These are phyloP conservation scores for Prunella fulvescens DNA, from an alignment of 2,113 vertebrate species.

Conservation along the genomic window DNA sequence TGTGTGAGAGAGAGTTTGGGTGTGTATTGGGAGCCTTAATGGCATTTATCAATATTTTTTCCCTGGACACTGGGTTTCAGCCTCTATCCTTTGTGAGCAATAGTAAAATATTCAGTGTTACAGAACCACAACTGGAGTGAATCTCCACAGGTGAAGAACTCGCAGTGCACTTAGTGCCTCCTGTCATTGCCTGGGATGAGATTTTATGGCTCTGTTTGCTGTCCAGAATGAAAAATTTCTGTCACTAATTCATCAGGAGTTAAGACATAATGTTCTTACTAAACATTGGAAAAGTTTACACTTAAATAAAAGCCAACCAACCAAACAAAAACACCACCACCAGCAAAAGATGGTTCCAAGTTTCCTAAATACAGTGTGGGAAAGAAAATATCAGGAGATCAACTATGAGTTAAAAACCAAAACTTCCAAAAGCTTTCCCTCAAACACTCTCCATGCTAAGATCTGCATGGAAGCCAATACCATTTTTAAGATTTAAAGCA, in stretches of 20 bases:
- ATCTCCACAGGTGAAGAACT: neutral
- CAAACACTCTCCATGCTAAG: neutral
- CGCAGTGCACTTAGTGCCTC: neutral
- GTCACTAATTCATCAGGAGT: neutral
- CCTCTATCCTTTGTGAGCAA: neutral
- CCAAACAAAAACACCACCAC: rapidly evolving
- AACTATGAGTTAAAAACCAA: neutral
- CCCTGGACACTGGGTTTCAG: neutral
- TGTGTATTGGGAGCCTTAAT: neutral
- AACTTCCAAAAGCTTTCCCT: neutral
- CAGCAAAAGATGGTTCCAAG: neutral
- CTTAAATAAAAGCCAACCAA: neutral
- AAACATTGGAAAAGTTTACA: neutral
- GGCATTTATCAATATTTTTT: neutral
- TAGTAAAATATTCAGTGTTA: rapidly evolving
- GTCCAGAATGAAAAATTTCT: neutral
- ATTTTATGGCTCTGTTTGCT: neutral
- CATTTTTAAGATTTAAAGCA: neutral
- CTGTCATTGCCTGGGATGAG: neutral
- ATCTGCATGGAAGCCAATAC: neutral
- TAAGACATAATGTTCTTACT: neutral
- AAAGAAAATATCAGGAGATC: neutral
- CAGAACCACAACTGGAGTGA: neutral
- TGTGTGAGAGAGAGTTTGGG: neutral
- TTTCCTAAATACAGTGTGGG: neutral